Evolutionary conservation across 2,113 vertebrate genomes (phyloP).

Genomic region (Mystacornis crossleyi): DNA sequence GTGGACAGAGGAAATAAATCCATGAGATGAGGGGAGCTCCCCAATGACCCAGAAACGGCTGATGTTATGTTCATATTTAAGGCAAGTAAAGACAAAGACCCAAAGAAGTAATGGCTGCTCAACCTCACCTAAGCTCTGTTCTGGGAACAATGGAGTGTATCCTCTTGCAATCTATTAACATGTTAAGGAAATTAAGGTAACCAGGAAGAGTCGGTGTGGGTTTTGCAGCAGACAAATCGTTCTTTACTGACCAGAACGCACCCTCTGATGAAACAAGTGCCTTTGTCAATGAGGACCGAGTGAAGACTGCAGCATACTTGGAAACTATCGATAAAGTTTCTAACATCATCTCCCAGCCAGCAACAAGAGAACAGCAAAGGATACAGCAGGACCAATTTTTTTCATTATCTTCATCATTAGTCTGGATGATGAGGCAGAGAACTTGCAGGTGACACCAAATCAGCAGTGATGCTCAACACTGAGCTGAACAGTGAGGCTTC

Average conservation of each 20-base stretch:
- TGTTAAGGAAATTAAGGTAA: background rate
- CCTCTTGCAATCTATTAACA: background rate
- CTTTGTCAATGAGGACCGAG: background rate
- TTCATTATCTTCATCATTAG: background rate
- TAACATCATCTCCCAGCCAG: background rate
- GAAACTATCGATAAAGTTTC: background rate
- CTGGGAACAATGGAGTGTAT: background rate
- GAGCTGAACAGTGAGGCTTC: background rate
- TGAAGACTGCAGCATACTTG: background rate
- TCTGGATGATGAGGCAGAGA: background rate
- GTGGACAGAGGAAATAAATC: background rate
- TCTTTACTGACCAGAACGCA: background rate
- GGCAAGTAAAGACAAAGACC: background rate
- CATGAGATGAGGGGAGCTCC: background rate
- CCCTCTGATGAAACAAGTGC: background rate
- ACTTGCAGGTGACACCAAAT: background rate
- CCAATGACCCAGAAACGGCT: background rate
- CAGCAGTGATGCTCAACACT: rapidly evolving
- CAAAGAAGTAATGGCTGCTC: background rate
- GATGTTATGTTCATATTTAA: background rate
- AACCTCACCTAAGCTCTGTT: background rate
- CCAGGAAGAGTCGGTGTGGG: background rate
- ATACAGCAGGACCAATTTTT: background rate
- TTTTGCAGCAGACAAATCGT: background rate
- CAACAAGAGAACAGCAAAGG: background rate